phyloP scores from a whole-genome alignment of 2,888 invertebrate species.

The Caradrina kadenii region DNA sequence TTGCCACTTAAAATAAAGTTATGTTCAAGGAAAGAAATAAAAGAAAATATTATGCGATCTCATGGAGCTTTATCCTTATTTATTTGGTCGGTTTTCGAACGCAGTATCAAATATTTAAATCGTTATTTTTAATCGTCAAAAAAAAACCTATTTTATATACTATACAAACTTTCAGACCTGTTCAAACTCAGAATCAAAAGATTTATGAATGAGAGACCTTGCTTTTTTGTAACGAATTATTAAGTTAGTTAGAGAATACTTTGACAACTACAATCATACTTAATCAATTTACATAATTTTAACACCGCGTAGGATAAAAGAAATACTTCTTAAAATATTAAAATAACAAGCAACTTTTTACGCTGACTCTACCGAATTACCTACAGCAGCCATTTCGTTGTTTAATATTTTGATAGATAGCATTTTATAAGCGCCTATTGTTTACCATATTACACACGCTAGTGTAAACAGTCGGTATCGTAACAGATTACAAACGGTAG shows the following conservation, averaged over 20 bases:
- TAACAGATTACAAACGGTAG: slow-evolving; percentile 39
- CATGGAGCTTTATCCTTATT: slow-evolving; percentile 15
- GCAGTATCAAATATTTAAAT: neutral
- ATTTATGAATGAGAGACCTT: too few relatives aligned
- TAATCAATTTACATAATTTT: too few relatives aligned
- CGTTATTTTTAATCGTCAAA: neutral
- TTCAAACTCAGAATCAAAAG: too few relatives aligned
- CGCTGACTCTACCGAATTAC: neutral
- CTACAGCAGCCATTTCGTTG: slow-evolving; percentile 15
- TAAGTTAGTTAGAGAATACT: too few relatives aligned
- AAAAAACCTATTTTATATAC: too few relatives aligned
- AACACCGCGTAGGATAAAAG: too few relatives aligned
- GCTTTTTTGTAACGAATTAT: too few relatives aligned
- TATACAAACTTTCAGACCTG: too few relatives aligned
- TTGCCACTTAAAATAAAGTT: slow-evolving; percentile 5
- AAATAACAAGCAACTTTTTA: neutral
- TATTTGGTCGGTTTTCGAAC: neutral
- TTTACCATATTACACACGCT: slow-evolving; percentile 37
- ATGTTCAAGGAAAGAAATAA: slow-evolving; percentile 22
- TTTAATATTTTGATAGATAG: slow-evolving; percentile 32
- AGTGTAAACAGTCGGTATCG: slow-evolving; percentile 48
- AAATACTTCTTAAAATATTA: neutral
- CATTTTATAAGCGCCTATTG: slow-evolving; percentile 30
- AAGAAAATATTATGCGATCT: neutral
- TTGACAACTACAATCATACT: too few relatives aligned